Conservation (phyloP, 2,797 vertebrate species). For the Spinibarbus caldwelli region DNA sequence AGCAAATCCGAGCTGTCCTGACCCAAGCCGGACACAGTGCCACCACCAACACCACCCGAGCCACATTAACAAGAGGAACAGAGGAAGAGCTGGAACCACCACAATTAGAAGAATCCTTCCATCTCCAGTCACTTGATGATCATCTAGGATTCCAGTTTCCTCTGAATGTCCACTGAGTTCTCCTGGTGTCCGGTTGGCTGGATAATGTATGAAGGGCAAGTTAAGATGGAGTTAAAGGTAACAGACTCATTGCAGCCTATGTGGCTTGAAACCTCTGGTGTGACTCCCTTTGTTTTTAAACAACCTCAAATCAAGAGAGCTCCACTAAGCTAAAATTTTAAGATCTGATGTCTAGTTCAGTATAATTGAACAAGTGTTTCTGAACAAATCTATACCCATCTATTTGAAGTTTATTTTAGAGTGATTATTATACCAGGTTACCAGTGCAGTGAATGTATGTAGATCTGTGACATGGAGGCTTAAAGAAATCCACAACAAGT, state of each 20-base stretch:
- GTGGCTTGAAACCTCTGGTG: conserved; percentile 13
- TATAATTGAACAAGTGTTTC: conserved; percentile 2
- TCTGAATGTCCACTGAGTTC: conserved; percentile 33
- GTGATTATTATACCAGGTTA: not conserved
- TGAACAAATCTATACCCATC: not conserved
- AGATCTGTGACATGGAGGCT: not conserved
- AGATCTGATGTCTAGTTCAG: not conserved
- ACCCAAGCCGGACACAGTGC: conserved; percentile 74
- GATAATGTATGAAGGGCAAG: conserved; percentile 23
- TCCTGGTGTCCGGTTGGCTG: conserved; percentile 27
- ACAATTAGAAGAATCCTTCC: conserved; percentile 21
- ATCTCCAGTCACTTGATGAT: conserved; percentile 23
- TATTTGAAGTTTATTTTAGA: conserved; percentile 4
- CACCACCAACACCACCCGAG: conserved; percentile 34
- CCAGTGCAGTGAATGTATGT: conserved; percentile 11
- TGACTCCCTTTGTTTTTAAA: conserved; percentile 31
- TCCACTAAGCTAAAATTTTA: no score
- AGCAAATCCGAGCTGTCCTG: conserved; percentile 98
- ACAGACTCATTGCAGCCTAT: conserved; percentile 27
- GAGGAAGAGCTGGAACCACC: conserved; percentile 18
- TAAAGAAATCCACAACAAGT: conserved; percentile 4
- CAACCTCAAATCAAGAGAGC: conserved; percentile 24
- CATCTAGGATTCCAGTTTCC: conserved; percentile 27
- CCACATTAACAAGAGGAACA: conserved; percentile 24
- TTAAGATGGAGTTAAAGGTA: conserved; percentile 41